phyloP scores from a whole-genome alignment of 2,888 invertebrate genomes.

The Thecophora atra region DNA sequence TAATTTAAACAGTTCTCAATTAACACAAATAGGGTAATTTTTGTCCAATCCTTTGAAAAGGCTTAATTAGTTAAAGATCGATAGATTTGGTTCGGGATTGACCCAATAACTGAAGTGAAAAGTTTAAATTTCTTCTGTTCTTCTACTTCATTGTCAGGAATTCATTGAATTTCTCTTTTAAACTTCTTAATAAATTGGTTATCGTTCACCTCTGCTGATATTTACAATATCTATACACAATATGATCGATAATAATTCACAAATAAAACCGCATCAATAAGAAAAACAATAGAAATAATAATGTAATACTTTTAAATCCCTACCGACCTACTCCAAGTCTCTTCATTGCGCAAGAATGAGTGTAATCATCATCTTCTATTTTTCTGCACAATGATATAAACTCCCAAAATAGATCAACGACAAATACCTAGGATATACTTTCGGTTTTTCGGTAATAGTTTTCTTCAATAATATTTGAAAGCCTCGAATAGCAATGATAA shows the following conservation, averaged over 20 bases:
- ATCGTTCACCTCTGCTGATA: not conserved
- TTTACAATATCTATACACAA: not conserved
- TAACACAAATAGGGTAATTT: not conserved
- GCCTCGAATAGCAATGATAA: too few relatives aligned
- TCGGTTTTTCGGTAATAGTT: too few relatives aligned
- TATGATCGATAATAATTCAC: not conserved
- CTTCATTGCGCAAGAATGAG: too few relatives aligned
- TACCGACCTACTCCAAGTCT: not conserved
- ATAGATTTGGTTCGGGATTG: too few relatives aligned
- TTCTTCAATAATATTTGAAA: too few relatives aligned
- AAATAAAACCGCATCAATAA: not conserved
- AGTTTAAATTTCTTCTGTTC: too few relatives aligned
- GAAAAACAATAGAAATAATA: not conserved
- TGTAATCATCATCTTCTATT: slow-evolving; percentile 11
- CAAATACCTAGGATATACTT: not conserved
- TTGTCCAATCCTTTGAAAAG: not conserved
- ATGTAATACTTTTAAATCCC: not conserved
- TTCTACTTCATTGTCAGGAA: too few relatives aligned
- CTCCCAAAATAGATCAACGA: not conserved
- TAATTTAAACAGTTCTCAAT: not conserved
- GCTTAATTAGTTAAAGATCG: too few relatives aligned
- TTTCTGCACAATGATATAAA: slow-evolving; percentile 26
- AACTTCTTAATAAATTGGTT: too few relatives aligned
- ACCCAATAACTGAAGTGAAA: too few relatives aligned
- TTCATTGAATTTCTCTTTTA: too few relatives aligned